Conservation (phyloP, 2,113 vertebrate genomes). For the Dipodomys spectabilis region DNA sequence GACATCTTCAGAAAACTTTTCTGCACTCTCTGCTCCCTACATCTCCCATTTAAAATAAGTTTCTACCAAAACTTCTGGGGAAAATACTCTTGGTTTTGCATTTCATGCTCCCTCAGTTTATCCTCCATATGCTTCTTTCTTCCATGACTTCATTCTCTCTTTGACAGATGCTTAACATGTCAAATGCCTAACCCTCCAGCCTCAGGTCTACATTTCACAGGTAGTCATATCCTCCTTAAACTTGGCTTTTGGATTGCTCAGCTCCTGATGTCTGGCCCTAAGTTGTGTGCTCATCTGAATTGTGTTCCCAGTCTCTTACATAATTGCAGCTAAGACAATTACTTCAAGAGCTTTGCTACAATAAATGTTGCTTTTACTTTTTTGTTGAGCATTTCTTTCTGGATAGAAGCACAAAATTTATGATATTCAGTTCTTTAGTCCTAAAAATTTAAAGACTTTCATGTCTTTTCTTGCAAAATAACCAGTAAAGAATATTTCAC, state of each 20-base stretch:
- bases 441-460: neutral
- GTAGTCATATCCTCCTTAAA: neutral
- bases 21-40: neutral
- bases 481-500: neutral
- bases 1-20: neutral
- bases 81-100: neutral
- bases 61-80: neutral
- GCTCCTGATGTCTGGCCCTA: neutral
- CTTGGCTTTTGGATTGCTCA: neutral
- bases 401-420: neutral
- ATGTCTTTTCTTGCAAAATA: neutral
- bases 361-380: neutral
- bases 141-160: neutral
- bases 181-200: neutral
- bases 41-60: neutral
- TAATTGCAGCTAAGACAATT: neutral
- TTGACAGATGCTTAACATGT: neutral
- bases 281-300: neutral
- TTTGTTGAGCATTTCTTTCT: conserved; percentile 4
- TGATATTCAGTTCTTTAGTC: neutral
- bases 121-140: neutral
- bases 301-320: neutral
- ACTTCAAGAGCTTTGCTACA: neutral
- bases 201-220: neutral
- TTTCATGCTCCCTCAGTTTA: neutral